These are phyloP conservation scores for Pelusios castaneus DNA, from an alignment of 2,113 vertebrate species.

Conservation along the genomic window DNA sequence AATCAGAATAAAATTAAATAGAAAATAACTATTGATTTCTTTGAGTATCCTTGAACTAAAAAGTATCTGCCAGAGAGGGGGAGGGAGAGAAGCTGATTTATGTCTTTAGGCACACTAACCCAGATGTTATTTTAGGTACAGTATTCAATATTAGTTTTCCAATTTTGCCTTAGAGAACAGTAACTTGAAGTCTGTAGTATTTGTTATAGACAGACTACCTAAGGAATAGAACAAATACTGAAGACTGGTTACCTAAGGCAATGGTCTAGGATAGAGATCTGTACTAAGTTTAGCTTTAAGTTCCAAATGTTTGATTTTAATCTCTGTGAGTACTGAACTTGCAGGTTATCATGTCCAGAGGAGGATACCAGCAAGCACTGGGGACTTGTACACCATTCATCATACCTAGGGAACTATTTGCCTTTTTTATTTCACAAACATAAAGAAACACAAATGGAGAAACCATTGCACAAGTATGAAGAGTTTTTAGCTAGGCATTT, in stretches of 20 bases:
- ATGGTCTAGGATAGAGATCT: not conserved
- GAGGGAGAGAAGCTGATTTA: not conserved
- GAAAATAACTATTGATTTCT: not conserved
- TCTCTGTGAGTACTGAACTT: not conserved
- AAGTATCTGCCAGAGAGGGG: not conserved
- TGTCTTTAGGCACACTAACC: not conserved
- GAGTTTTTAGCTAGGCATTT: not conserved
- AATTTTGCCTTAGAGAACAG: not conserved
- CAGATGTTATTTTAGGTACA: not conserved
- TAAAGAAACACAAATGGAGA: not conserved
- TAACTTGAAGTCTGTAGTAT: not conserved
- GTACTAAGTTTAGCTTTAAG: not conserved
- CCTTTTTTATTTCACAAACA: not conserved
- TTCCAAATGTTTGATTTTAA: not conserved
- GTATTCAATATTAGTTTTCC: not conserved
- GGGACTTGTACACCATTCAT: not conserved
- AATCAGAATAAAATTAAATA: not conserved
- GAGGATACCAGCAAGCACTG: not conserved
- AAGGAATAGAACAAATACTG: not conserved
- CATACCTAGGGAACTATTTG: not conserved
- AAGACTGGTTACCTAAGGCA: not conserved
- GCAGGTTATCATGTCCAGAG: not conserved
- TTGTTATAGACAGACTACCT: not conserved
- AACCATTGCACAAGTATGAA: rapidly evolving
- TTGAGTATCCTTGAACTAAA: not conserved